Evolutionary conservation across 1,140 invertebrate species (phyloP), one percentile per base, ranked within the genome.

Genomic region (Calosoma granatense): DNA sequence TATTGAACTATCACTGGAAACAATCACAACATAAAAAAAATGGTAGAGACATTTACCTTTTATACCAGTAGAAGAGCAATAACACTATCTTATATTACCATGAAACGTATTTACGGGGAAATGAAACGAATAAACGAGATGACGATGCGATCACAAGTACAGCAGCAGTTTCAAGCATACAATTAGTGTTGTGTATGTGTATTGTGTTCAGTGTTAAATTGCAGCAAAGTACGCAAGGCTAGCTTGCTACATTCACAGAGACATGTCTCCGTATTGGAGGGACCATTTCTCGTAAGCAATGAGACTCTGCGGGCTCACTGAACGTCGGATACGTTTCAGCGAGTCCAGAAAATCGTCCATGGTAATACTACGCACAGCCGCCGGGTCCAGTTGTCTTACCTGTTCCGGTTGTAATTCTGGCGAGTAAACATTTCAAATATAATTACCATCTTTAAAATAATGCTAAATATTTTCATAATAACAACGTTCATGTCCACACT

Each of bases 231-330:
- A 36, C 26, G 26, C 26, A n/a, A 36, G 21, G 41, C 22, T 57
- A 1, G 26, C n/a, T 30, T 68, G n/a, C n/a, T n/a, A n/a, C n/a
- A n/a, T n/a, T n/a, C n/a, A 88, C 61, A 86, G 73, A 62, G 85
- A 87, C 23, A 91, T 80, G 65, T 94, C 94, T 15, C 94, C 95
- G 74, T 88, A 97, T 61, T 92, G 87, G 60, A 86, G 79, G 64
- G 94, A 96, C 94, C 94, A 98, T 70, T 93, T 90, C 71, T 93
- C 87, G 71, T 96, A 97, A 1, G 82, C 81, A 21, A 83, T 81
- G 22, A 97, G 78, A 74, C 90, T 92, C 65, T 84, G 82, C 2
- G 86, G 84, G 2, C 90, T 92, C 1, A 97, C 93, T 56, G 92
- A 95, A 57, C 90, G 84, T 43, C 92, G 79, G 63, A 97, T 94